Evolutionary conservation across 2,797 vertebrate species (phyloP).

Genomic region (Uromys caudimaculatus): DNA sequence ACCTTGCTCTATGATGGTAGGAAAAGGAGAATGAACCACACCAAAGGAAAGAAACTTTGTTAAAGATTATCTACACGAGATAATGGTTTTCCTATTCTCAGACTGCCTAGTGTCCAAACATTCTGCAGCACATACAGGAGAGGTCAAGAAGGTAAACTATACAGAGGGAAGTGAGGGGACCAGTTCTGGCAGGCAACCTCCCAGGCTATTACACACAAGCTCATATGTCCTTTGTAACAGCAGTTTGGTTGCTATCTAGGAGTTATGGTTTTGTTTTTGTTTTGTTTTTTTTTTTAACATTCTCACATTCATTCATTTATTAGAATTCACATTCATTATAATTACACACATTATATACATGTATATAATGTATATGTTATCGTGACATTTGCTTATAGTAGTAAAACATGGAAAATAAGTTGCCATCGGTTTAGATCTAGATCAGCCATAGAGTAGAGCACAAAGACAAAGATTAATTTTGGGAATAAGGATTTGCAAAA

Average conservation of each 20-base stretch:
- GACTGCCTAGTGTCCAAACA: neutral
- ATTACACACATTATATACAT: neutral
- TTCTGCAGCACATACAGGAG: neutral
- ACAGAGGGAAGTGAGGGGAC: neutral
- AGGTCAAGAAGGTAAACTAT: neutral
- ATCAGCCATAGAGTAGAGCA: neutral
- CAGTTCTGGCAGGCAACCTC: neutral
- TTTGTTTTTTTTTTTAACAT: neutral
- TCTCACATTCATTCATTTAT: neutral
- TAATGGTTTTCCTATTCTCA: neutral
- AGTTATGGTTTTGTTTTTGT: too few relatives aligned
- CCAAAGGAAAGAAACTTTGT: slow-evolving; percentile 37
- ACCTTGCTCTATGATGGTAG: neutral
- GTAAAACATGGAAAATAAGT: neutral
- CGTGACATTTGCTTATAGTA: slow-evolving; percentile 41
- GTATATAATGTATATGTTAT: neutral
- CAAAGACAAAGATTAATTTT: neutral
- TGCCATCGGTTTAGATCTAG: neutral
- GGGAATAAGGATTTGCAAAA: neutral
- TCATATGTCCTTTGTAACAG: neutral
- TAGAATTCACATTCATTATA: neutral
- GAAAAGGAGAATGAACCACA: neutral
- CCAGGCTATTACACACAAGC: slow-evolving; percentile 7
- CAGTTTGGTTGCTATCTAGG: neutral
- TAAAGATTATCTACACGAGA: neutral